Conservation (phyloP, 2,797 vertebrate genomes). For the Oreortyx pictus region DNA sequence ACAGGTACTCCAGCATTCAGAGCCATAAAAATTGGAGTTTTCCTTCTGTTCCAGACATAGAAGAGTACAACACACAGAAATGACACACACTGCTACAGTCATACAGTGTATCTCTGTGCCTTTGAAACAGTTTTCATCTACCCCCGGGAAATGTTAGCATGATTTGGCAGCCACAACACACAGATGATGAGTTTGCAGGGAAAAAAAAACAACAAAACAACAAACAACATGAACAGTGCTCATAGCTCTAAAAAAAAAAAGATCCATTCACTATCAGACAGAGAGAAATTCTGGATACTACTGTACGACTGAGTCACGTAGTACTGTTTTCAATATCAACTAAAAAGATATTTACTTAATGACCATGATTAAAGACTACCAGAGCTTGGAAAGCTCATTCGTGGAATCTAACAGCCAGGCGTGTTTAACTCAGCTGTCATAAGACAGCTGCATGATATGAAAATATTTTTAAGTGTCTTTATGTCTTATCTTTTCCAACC, state of each 20-base stretch:
- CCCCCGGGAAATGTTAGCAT: background rate
- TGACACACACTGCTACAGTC: background rate
- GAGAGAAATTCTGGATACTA: background rate
- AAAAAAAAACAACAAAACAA: background rate
- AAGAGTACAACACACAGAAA: background rate
- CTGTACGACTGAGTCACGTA: background rate
- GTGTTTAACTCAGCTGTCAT: background rate
- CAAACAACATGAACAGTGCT: background rate
- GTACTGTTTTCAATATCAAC: conserved; percentile 15
- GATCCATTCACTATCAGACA: background rate
- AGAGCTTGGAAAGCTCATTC: background rate
- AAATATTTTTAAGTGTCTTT: background rate
- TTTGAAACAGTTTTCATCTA: background rate
- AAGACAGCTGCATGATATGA: background rate
- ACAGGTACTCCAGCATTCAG: background rate
- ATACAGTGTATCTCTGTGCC: background rate
- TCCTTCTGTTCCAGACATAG: background rate
- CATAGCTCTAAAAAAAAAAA: background rate
- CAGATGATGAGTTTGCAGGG: background rate
- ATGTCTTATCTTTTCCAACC: too few species aligned
- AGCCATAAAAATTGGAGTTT: background rate
- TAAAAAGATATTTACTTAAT: background rate
- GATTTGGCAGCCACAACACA: background rate
- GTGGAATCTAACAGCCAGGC: background rate
- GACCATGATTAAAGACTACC: background rate